A percentile compares a stretch with the other conserved stretches of the same genome.
Evolutionary conservation across 2,888 invertebrate species (phyloP).

Genomic region (Troides aeacus): DNA sequence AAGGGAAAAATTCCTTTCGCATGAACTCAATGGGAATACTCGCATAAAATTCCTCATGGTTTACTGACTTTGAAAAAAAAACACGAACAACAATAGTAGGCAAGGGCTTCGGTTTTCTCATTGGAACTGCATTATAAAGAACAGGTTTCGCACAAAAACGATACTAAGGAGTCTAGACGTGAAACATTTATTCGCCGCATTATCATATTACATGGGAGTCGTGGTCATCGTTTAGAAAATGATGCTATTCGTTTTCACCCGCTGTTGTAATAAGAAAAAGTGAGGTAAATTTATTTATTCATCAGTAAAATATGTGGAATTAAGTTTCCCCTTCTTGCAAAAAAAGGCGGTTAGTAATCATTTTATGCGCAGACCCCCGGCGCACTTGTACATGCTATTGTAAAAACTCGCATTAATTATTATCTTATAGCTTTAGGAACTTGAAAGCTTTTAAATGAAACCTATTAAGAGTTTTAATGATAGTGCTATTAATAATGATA

Average conservation of each 20-base stretch:
- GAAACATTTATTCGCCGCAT: slow-evolving; percentile 76
- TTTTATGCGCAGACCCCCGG: slow-evolving; percentile 25
- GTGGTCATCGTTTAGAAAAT: slow-evolving; percentile 76
- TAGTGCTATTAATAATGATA: slow-evolving; percentile 37
- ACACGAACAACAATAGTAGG: slow-evolving; percentile 46
- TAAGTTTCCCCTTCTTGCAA: slow-evolving; percentile 14
- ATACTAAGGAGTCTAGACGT: slow-evolving; percentile 68
- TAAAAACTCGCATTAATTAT: slow-evolving; percentile 24
- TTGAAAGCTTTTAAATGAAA: slow-evolving; percentile 49
- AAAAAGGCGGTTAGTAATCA: slow-evolving; percentile 31
- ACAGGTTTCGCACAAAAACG: slow-evolving; percentile 73
- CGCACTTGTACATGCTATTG: slow-evolving; percentile 22
- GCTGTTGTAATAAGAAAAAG: slow-evolving; percentile 50
- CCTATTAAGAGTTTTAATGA: slow-evolving; percentile 45
- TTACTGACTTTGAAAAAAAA: slow-evolving; percentile 43
- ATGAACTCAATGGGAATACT: slow-evolving; percentile 33
- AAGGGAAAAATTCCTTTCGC: slow-evolving; percentile 30
- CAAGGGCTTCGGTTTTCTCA: slow-evolving; percentile 55
- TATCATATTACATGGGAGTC: slow-evolving; percentile 78
- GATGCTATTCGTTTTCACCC: slow-evolving; percentile 75
- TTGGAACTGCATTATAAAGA: slow-evolving; percentile 58
- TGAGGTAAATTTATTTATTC: slow-evolving; percentile 31
- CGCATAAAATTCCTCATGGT: slow-evolving; percentile 34
- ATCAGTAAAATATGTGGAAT: slow-evolving; percentile 26
- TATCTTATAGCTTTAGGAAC: slow-evolving; percentile 36